Evolutionary conservation across 2,888 invertebrate genomes (phyloP), one percentile per base, ranked within the genome.

Genomic region (Tetropium fuscum): DNA sequence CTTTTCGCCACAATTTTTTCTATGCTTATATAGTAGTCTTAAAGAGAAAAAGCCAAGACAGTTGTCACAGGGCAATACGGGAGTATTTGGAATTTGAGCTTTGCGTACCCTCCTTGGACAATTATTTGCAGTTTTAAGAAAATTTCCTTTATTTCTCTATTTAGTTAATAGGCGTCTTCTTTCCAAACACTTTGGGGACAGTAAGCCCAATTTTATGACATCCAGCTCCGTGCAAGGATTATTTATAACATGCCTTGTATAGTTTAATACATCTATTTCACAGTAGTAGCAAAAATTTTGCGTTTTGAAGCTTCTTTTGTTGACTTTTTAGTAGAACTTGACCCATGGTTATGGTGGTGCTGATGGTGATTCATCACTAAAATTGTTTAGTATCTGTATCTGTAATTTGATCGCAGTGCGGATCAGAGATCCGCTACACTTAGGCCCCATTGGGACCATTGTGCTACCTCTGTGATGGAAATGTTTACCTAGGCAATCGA

Each of bases 41-140:
- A 47, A 11, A 2, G 68, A 63, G 57, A 59, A 71, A 38, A 61
- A 68, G 0, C 68, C 69, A 10, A 64, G 41, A 54, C 71, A 71
- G 49, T 62, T 32, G 15, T 30, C 47, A 49, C 68, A 71, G 2
- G 68, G 65, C 13, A 69, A 47, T 13, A 59, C 7, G 40, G 51
- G n/a, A 25, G 2, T 8, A 44, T 34, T 13, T 41, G 34, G 48
- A 48, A 36, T 48, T 20, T 22, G 36, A 47, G 15, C 16, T 16
- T 36, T 16, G 16, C 16, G 36, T 15, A 36, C 16, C 16, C 18
- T 13, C 8, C 18, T 47, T 30, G 30, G 32, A 25, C 34, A 36
- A 36, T 36, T 36, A 36, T 48, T 36, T 48, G 48, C 20, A 20
- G 34, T 36, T 49, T 47, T 48, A 38, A 69, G 41, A 53, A 25